Conservation (phyloP, 2,797 vertebrate species). For the Pseudochirops cupreus region DNA sequence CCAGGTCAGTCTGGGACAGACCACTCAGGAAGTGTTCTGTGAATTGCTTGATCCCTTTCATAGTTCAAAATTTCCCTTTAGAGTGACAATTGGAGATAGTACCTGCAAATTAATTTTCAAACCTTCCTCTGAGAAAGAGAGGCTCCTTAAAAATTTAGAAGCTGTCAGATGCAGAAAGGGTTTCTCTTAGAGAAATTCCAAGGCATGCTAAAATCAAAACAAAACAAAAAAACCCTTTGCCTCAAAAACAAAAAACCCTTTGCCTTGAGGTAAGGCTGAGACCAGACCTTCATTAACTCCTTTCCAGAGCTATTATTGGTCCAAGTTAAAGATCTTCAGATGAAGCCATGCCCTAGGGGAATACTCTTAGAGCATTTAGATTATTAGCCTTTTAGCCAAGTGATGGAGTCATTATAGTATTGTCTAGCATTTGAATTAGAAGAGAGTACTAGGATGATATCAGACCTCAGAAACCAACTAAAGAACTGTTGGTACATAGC, state of each 20-base stretch:
- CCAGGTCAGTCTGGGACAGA: background rate
- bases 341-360: background rate
- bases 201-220: background rate
- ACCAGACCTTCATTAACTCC: background rate
- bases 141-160: background rate
- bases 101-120: background rate
- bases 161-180: background rate
- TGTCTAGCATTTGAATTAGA: background rate
- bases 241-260: background rate
- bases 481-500: background rate
- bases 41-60: background rate
- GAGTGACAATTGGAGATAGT: background rate
- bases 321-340: background rate
- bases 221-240: background rate
- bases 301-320: background rate
- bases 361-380: background rate
- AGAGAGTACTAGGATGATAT: background rate
- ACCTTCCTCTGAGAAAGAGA: background rate
- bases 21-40: background rate
- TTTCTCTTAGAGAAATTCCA: background rate
- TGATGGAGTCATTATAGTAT: background rate
- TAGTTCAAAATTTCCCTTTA: background rate
- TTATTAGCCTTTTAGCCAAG: background rate
- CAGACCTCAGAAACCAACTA: background rate
- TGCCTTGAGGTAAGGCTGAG: background rate